These are phyloP conservation scores for Drosophila kanekoi DNA, from an alignment of 2,888 invertebrate genomes.

Conservation along the genomic window DNA sequence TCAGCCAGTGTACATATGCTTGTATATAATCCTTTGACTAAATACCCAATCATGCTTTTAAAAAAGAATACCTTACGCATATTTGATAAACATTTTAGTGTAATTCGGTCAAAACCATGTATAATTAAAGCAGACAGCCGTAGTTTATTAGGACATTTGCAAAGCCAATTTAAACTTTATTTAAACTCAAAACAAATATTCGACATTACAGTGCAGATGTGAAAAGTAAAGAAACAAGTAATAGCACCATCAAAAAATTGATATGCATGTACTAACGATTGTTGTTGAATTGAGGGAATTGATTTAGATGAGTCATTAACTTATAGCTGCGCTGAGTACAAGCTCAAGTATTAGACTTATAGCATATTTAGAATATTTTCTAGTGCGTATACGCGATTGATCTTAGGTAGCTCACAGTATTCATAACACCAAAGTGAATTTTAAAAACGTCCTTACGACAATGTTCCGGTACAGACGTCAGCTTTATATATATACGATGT, in stretches of 20 bases:
- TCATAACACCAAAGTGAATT: conserved; percentile 72
- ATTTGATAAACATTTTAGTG: conserved; percentile 40
- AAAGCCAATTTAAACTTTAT: not conserved
- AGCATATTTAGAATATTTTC: conserved; percentile 29
- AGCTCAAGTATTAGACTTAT: conserved; percentile 46
- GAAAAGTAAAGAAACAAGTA: not conserved
- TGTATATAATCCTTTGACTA: conserved; percentile 41
- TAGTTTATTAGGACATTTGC: conserved; percentile 16
- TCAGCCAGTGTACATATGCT: conserved; percentile 56
- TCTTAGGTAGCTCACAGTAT: conserved; percentile 46
- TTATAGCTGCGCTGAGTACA: conserved; percentile 1
- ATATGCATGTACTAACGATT: conserved; percentile 15
- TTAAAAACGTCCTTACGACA: conserved; percentile 34
- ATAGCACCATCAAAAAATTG: conserved; percentile 21
- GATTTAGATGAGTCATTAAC: conserved; percentile 16
- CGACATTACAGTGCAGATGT: conserved; percentile 1
- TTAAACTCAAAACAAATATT: not conserved
- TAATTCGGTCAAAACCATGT: conserved; percentile 36
- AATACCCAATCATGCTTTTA: conserved; percentile 9
- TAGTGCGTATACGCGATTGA: conserved; percentile 28
- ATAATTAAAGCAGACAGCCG: conserved; percentile 22
- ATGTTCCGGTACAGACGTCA: conserved; percentile 25
- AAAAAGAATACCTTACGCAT: conserved; percentile 13
- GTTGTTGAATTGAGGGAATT: conserved; percentile 30
- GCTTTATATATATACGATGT: conserved; percentile 30